These are phyloP conservation scores for Daphoenositta chrysoptera DNA, from an alignment of 2,113 vertebrate species.

Conservation along the genomic window DNA sequence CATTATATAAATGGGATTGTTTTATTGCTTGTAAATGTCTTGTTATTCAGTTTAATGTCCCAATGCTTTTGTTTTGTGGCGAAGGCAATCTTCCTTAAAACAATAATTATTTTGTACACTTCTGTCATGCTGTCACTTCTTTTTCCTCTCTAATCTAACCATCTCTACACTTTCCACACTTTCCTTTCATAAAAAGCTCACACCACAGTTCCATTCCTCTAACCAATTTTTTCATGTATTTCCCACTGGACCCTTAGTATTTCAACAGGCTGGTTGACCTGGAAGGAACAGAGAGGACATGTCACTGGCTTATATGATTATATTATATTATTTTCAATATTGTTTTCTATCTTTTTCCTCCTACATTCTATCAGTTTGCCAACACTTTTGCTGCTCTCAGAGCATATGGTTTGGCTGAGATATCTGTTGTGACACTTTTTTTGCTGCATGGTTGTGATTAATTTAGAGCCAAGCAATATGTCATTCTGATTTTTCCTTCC, in stretches of 20 bases:
- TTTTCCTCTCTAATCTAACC: neutral
- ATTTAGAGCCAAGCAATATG: conserved; percentile 9
- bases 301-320: neutral
- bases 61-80: neutral
- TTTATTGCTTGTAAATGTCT: conserved; percentile 10
- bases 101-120: neutral
- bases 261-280: neutral
- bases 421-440: neutral
- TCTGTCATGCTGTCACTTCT: neutral
- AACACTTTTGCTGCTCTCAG: neutral
- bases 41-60: neutral
- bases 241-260: neutral
- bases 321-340: neutral
- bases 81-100: neutral
- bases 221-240: neutral
- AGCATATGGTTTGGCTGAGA: neutral
- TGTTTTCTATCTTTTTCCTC: neutral
- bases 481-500: neutral
- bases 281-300: neutral
- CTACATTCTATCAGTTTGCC: neutral
- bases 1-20: neutral
- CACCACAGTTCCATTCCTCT: neutral
- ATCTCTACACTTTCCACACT: neutral
- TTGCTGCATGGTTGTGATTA: neutral
- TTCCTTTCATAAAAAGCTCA: neutral